Evolutionary conservation across 2,888 invertebrate species (phyloP).

Genomic region (Melanotus villosus): DNA sequence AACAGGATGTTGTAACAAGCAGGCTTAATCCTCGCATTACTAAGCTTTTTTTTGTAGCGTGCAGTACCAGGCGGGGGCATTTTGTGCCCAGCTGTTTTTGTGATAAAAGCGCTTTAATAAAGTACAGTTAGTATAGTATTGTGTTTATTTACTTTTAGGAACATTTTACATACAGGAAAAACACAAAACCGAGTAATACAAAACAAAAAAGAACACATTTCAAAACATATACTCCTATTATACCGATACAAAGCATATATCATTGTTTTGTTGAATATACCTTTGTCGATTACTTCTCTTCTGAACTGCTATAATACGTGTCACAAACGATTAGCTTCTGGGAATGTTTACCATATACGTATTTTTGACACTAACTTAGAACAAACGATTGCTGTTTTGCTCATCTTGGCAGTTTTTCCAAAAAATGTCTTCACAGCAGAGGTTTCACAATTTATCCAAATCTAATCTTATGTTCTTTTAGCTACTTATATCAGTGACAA

Average conservation of each 20-base stretch:
- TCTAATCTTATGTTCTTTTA: too few relatives aligned
- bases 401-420: not conserved
- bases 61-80: constrained; percentile 1
- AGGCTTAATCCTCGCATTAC: not conserved
- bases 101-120: not conserved
- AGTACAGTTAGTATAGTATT: not conserved
- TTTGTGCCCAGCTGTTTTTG: not conserved
- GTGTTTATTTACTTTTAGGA: too few relatives aligned
- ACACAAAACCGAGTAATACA: too few relatives aligned
- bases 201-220: too few relatives aligned
- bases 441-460: too few relatives aligned
- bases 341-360: not conserved
- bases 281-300: not conserved
- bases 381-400: not conserved
- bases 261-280: not conserved
- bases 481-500: too few relatives aligned
- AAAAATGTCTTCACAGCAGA: too few relatives aligned
- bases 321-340: not conserved
- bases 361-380: not conserved
- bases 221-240: too few relatives aligned
- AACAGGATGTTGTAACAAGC: too few relatives aligned
- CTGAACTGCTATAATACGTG: not conserved
- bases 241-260: too few relatives aligned
- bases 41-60: not conserved
- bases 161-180: too few relatives aligned